Conservation (phyloP, 2,888 invertebrate species). For the Noctua fimbriata region DNA sequence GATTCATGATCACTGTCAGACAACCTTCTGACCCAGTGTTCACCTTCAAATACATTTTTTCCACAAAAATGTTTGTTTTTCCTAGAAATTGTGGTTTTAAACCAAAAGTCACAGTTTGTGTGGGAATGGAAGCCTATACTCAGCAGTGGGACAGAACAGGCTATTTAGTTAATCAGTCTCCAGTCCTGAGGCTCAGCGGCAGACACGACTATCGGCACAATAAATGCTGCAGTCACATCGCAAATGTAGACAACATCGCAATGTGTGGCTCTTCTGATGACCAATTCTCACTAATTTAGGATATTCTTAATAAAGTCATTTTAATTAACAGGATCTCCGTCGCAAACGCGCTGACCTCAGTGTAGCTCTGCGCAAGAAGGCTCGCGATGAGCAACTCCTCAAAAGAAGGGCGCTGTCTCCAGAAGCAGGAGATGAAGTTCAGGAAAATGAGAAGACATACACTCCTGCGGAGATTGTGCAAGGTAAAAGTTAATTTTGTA, state of each 20-base stretch:
- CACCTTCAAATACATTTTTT: background rate
- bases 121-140: background rate
- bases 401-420: slow-evolving; percentile 96
- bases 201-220: background rate
- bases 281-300: background rate
- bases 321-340: slow-evolving; percentile 93
- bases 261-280: background rate
- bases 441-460: slow-evolving; percentile 83
- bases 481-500: slow-evolving; percentile 77
- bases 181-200: background rate
- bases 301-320: background rate
- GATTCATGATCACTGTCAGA: background rate
- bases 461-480: slow-evolving; percentile 93
- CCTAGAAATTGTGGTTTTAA: background rate
- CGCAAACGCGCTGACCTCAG: slow-evolving; percentile 96
- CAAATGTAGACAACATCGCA: background rate
- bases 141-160: background rate
- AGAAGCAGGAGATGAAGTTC: slow-evolving; percentile 87
- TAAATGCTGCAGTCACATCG: background rate
- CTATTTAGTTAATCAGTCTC: background rate
- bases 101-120: background rate
- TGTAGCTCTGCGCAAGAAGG: slow-evolving; percentile 97
- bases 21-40: background rate
- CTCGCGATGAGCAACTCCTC: slow-evolving; percentile 97
- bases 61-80: background rate